Percentiles rank a stretch among this genome's conserved stretches.
These are phyloP conservation scores for Flabesymbios commensalis DNA, from an alignment of 2,888 invertebrate genomes.

Conservation along the genomic window DNA sequence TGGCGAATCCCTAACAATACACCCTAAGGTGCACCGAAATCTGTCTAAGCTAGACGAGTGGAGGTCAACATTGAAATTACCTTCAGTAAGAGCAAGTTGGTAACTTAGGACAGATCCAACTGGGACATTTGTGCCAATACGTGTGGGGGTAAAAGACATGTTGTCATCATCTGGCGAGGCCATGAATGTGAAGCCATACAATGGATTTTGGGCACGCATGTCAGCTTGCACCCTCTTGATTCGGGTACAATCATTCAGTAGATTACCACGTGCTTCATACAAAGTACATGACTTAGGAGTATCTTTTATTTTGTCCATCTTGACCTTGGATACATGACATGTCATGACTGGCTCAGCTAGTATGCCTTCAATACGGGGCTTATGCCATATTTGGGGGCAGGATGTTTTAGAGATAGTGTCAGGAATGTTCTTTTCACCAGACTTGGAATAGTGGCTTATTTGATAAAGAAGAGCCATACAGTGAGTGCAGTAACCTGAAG, in stretches of 20 bases:
- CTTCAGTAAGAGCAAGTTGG: conserved; percentile 2
- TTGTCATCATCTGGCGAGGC: background rate
- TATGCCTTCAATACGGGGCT: conserved; percentile 5
- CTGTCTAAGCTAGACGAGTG: background rate
- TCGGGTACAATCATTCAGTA: background rate
- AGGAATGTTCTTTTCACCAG: background rate
- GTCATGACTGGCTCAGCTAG: conserved; percentile 6
- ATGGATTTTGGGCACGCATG: background rate
- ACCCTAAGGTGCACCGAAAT: conserved; percentile 1
- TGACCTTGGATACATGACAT: background rate
- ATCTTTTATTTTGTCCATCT: too few species aligned
- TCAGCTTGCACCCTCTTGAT: background rate
- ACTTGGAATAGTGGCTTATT: conserved; percentile 9
- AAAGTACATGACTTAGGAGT: background rate
- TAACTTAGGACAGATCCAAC: conserved; percentile 1
- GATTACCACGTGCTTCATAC: conserved; percentile 1
- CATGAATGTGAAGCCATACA: conserved; percentile 5
- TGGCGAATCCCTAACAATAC: background rate
- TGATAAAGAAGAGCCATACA: conserved; percentile 8
- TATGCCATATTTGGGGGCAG: conserved; percentile 5
- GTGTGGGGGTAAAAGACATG: background rate
- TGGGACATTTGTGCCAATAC: conserved; percentile 1
- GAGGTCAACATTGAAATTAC: conserved; percentile 10
- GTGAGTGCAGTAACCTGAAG: conserved; percentile 9
- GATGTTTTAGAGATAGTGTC: conserved; percentile 8